Percentiles rank a stretch among this genome's conserved stretches.
These are phyloP conservation scores for Hippocampus comes DNA, from an alignment of 2,113 vertebrate genomes.

Conservation along the genomic window DNA sequence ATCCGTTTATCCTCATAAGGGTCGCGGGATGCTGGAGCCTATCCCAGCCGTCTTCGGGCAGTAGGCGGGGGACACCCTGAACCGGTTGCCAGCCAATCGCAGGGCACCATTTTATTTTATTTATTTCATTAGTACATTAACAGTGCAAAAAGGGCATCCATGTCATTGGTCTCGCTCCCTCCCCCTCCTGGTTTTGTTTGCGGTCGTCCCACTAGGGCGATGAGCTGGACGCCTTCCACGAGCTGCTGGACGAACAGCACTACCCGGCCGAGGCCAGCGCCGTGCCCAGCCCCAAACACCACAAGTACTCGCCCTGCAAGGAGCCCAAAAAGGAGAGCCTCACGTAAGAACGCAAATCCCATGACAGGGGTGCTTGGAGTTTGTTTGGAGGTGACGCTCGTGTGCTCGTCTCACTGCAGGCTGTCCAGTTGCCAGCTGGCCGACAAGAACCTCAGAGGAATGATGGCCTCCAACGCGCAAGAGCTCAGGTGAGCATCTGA, in stretches of 20 bases:
- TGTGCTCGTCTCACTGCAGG: slow-evolving; percentile 67
- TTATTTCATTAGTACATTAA: too few relatives aligned
- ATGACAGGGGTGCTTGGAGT: too few relatives aligned
- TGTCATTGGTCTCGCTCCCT: too few relatives aligned
- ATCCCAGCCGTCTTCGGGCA: too few relatives aligned
- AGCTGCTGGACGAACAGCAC: slow-evolving; percentile 88
- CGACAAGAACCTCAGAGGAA: slow-evolving; percentile 92
- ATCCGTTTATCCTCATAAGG: too few relatives aligned
- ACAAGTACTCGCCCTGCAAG: slow-evolving; percentile 93
- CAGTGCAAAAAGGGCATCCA: too few relatives aligned
- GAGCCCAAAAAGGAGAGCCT: slow-evolving; percentile 97
- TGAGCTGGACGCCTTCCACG: slow-evolving; percentile 92
- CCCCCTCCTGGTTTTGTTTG: slow-evolving; percentile 10
- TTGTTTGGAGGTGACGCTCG: neutral
- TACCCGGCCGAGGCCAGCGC: slow-evolving; percentile 84
- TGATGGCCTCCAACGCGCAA: slow-evolving; percentile 91
- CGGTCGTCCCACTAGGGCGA: slow-evolving; percentile 75
- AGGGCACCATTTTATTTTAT: too few relatives aligned
- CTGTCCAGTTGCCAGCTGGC: slow-evolving; percentile 93
- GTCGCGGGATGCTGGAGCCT: too few relatives aligned
- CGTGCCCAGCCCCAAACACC: slow-evolving; percentile 91
- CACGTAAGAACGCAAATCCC: slow-evolving; percentile 80
- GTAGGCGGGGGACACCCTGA: too few relatives aligned
- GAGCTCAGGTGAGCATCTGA: slow-evolving; percentile 86
- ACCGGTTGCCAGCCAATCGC: too few relatives aligned